Evolutionary conservation across 2,888 invertebrate genomes (phyloP), one percentile per base, ranked within the genome.

Genomic region (Polyommatus icarus): DNA sequence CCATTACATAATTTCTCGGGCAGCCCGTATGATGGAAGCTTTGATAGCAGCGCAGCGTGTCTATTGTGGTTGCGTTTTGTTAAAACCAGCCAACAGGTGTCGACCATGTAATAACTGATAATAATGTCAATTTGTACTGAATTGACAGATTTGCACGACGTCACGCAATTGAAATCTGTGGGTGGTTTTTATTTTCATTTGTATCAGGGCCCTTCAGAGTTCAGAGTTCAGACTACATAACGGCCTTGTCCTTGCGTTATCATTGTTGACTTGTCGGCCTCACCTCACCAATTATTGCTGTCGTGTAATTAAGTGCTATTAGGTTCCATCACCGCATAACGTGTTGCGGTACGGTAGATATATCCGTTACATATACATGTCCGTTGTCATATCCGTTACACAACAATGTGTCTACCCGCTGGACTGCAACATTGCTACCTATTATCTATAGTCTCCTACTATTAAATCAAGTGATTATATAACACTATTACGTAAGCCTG

Each of bases 231-330:
- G 61, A 20, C 46, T 72, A 36, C 29, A 72, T 72, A 32, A 29
- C 36, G 72, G 57, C 72, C 72, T 77, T 71, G 77, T 77, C 72
- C 72, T 72, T 72, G 57, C 24, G 12, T 40, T 36, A 46, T 24
- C 57, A 77, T 54, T 77, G 77, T 67, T 67, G 29, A 29, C 29
- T 67, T 67, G 18, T 29, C 61, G 67, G 61, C 61, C 61, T 61
- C 61, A 32, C 72, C 75, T 71, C 36, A 72, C 50, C 77, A 77
- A 24, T 24, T 24, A 77, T 71, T 77, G 72, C 24, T 57, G 77
- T 77, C 77, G 36, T 20, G 36, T 50, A 72, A 77, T 77, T 77
- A 77, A 77, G 57, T 71, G 72, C 54, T 71, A 77, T 72, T 77
- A 77, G 57, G 36, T 72, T 77, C 72, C 71, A 72, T 77, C 72